Evolutionary conservation across 2,797 vertebrate species (phyloP), one percentile per base, ranked within the genome.

Genomic region (Falco biarmicus): DNA sequence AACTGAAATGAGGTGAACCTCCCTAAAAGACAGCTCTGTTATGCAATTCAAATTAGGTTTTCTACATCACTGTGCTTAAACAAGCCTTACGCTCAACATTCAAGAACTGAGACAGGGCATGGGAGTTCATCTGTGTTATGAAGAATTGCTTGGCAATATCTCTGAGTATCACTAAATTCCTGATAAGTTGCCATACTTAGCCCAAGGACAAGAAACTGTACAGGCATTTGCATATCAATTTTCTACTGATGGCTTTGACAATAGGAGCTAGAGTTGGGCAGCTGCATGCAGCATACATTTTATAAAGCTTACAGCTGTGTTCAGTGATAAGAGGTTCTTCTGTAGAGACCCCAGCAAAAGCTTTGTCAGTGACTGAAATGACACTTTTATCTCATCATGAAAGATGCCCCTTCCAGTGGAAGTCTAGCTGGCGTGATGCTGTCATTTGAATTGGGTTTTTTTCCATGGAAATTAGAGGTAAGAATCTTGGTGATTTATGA

Each of bases 231-330:
- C 92, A 93, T 93, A 93, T 91, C 56, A 61, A 84, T 88, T 94
- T 95, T 80, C 61, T 83, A 69, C 91, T 31, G 18, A 29, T 51
- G 63, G 20, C 15, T 91, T 84, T 87, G 59, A 81, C 66, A 85
- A 53, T 24, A 43, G 57, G 43, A 68, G 29, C 26, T 90, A 32
- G 51, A 92, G 48, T 29, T 87, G 79, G 81, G 39, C 66, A 84
- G 76, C 37, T 1, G 0, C 39, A 90, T 1, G 0, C 39, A 90
- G 81, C n/a, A 56, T 18, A n/a, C 34, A 39, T 93, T 93, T 93
- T 87, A 66, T 76, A 86, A 84, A 84, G 90, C 89, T 88, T 95
- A 83, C 71, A 97, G 82, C 81, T 96, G 84, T 89, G 89, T 90
- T 82, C 45, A 64, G 12, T 87, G 91, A 94, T 95, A 92, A 96